These are phyloP conservation scores for Fundulus diaphanus DNA, from an alignment of 2,797 vertebrate genomes.

Conservation along the genomic window DNA sequence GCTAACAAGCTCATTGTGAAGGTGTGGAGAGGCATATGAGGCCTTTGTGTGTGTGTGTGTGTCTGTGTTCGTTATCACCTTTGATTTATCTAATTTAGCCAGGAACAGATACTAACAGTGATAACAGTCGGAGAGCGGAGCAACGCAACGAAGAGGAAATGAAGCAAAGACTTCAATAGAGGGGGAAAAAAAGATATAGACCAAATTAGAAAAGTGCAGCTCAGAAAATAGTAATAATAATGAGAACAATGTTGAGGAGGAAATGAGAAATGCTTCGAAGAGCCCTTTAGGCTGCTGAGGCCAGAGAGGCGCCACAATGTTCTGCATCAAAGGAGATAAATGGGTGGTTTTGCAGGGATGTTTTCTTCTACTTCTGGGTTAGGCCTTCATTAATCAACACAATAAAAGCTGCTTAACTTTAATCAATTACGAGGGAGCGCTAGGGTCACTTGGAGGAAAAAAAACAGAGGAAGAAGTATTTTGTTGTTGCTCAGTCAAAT, in stretches of 20 bases:
- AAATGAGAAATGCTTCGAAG: conserved; percentile 60
- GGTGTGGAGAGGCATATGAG: conserved; percentile 17
- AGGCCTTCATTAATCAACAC: conserved; percentile 31
- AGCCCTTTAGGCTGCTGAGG: conserved; percentile 50
- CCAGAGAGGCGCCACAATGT: conserved; percentile 34
- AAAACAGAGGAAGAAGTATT: neutral
- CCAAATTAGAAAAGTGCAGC: neutral
- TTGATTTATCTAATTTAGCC: conserved; percentile 54
- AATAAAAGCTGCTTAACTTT: conserved; percentile 50
- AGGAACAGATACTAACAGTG: conserved; percentile 30
- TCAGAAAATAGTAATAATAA: conserved; percentile 40
- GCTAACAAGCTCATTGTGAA: conserved; percentile 50
- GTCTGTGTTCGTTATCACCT: conserved; percentile 40
- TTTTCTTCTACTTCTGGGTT: conserved; percentile 61
- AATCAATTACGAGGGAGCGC: conserved; percentile 10
- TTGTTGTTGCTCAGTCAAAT: neutral
- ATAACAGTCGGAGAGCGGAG: conserved; percentile 11
- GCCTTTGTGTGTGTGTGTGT: conserved; percentile 8
- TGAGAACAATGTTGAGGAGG: conserved; percentile 42
- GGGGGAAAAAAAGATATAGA: conserved; percentile 3
- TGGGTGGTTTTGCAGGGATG: conserved; percentile 55
- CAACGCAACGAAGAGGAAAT: neutral
- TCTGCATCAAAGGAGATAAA: conserved; percentile 54
- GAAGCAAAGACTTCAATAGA: neutral
- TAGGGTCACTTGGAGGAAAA: no score